phyloP scores from a whole-genome alignment of 2,113 vertebrate genomes.

The Boleophthalmus pectinirostris region DNA sequence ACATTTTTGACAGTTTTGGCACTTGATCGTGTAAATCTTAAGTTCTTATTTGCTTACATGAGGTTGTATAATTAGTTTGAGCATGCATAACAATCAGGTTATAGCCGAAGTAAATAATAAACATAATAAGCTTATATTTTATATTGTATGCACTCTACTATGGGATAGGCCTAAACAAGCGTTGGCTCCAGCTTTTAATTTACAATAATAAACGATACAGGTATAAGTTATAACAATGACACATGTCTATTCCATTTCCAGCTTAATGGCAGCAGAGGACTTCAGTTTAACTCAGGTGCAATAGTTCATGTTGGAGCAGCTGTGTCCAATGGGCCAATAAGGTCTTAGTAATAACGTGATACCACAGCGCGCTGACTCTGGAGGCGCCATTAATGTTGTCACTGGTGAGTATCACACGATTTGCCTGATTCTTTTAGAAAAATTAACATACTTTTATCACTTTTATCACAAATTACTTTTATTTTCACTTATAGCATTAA shows the following conservation, averaged over 20 bases:
- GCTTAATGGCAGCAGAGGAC: background rate
- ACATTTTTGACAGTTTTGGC: too few species aligned
- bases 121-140: background rate
- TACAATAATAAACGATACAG: too few species aligned
- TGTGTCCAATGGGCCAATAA: background rate
- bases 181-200: background rate
- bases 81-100: background rate
- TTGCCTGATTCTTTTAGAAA: background rate
- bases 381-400: background rate
- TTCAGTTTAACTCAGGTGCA: background rate
- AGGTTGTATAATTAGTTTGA: background rate
- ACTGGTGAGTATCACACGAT: constrained; percentile 1
- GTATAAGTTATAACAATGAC: background rate
- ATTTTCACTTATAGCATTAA: background rate
- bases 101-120: too few species aligned
- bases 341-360: background rate
- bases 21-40: too few species aligned
- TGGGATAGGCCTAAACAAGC: background rate
- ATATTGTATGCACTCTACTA: background rate
- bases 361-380: background rate
- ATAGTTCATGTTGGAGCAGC: background rate
- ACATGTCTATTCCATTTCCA: background rate
- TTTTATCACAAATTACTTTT: background rate
- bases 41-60: too few species aligned
- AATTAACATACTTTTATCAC: background rate